phyloP scores from a whole-genome alignment of 2,113 vertebrate species.

The Zapus hudsonius region DNA sequence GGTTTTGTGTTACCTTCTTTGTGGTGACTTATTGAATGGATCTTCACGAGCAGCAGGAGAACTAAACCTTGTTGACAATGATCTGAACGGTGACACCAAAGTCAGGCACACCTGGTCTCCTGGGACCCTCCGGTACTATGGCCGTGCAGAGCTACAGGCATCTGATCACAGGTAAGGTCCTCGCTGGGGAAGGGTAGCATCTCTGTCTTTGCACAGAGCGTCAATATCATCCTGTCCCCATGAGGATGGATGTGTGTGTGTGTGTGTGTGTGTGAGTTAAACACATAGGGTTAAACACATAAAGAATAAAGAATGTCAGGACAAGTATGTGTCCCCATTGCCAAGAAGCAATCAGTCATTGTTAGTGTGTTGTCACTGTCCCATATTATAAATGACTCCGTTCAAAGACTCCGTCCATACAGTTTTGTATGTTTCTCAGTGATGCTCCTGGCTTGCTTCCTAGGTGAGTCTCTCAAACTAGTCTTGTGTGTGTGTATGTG shows the following conservation, averaged over 20 bases:
- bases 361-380: background rate
- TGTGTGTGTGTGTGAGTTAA: background rate
- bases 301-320: background rate
- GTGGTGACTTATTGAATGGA: background rate
- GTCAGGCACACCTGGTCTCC: conserved; percentile 86
- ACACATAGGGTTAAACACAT: too few relatives aligned
- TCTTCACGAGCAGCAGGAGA: conserved; percentile 79
- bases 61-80: conserved; percentile 85
- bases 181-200: rapidly evolving
- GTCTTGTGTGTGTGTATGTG: rapidly evolving
- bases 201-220: rapidly evolving
- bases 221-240: too few relatives aligned
- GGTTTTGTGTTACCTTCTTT: conserved; percentile 57
- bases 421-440: background rate
- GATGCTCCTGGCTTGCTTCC: background rate
- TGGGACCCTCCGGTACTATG: conserved; percentile 88
- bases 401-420: background rate
- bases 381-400: background rate
- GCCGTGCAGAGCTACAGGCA: conserved; percentile 87
- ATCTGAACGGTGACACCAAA: conserved; percentile 75
- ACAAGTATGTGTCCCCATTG: background rate
- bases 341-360: background rate
- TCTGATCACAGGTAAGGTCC: conserved; percentile 88
- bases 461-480: background rate
- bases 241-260: background rate